Conservation (phyloP, 2,888 invertebrate species). For the Osmoderma eremita region DNA sequence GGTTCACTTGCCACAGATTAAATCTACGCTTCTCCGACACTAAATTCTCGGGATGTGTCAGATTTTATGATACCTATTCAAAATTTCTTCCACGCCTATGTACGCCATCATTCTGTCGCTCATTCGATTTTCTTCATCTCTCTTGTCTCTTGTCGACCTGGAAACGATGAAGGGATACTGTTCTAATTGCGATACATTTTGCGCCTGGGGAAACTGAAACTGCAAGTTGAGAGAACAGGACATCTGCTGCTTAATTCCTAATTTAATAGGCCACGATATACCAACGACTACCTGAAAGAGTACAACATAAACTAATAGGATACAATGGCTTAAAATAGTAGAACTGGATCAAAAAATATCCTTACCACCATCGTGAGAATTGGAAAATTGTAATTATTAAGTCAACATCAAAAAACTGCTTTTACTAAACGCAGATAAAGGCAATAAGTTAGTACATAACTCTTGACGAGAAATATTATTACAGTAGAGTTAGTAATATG, state of each 20-base stretch:
- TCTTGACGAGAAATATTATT: no score
- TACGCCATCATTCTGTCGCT: conserved; percentile 58
- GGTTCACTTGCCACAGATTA: conserved; percentile 35
- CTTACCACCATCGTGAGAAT: no score
- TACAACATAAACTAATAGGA: conserved; percentile 6
- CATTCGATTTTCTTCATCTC: conserved; percentile 30
- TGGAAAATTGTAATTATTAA: no score
- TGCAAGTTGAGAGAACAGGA: conserved; percentile 72
- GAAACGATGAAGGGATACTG: conserved; percentile 57
- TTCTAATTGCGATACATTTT: conserved; percentile 54
- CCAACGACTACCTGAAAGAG: conserved; percentile 70
- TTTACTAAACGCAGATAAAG: no score
- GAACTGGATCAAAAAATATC: no score
- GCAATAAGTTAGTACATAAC: no score
- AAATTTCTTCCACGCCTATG: conserved; percentile 55
- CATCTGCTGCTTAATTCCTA: conserved; percentile 67
- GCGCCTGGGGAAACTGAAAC: conserved; percentile 68
- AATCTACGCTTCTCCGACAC: conserved; percentile 22
- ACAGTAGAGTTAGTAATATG: no score
- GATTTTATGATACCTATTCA: conserved; percentile 53
- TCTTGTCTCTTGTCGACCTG: conserved; percentile 50
- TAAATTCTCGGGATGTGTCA: conserved; percentile 5
- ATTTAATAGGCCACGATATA: conserved; percentile 67
- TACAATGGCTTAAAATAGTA: no score
- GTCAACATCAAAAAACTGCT: no score